Evolutionary conservation across 2,797 vertebrate genomes (phyloP), one percentile per base, ranked within the genome.

Genomic region (Mionectes olivaceus): DNA sequence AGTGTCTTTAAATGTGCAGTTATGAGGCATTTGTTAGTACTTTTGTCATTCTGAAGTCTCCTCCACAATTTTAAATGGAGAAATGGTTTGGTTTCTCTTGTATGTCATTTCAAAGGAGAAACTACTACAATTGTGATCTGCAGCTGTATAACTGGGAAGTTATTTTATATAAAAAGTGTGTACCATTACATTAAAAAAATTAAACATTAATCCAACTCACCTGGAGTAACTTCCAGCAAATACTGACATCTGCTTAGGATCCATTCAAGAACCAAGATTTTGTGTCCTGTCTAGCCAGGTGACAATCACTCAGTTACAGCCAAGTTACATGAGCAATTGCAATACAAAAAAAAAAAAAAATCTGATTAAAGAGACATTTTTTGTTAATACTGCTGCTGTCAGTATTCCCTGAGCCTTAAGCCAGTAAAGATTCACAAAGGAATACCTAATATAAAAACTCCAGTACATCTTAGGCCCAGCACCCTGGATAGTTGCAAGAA

Each of bases 331-430:
- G 35, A 91, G 43, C 49, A 68, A 30, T 83, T 85, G 39, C 50
- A 71, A 39, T 67, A 71, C 43, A 57, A 56, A 92, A 70, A 41
- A 37, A 39, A 32, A 74, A 53, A 70, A 41, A 60, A 50, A 13
- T 77, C 63, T 70, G 63, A 71, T 53, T 69, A 57, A 78, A 88
- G 35, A 87, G 19, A 79, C 4, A 13, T 67, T 55, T 93, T 69
- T 90, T 77, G 63, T 27, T 78, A 73, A 73, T 44, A 71, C 61
- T 81, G 61, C 76, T 83, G 67, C 47, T 89, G 67, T 30, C 52
- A 80, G 71, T 89, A 82, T 52, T 87, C 68, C 49, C 82, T 75
- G 75, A 92, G 71, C 60, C 84, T 85, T 64, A 87, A 77, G 71
- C 78, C 68, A 56, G 49, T 87, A 83, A 87, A 68, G n/a, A 74